Base-by-base conservation (phyloP, 2,888 invertebrate genomes). In the Pegoplata infirma region DNA sequence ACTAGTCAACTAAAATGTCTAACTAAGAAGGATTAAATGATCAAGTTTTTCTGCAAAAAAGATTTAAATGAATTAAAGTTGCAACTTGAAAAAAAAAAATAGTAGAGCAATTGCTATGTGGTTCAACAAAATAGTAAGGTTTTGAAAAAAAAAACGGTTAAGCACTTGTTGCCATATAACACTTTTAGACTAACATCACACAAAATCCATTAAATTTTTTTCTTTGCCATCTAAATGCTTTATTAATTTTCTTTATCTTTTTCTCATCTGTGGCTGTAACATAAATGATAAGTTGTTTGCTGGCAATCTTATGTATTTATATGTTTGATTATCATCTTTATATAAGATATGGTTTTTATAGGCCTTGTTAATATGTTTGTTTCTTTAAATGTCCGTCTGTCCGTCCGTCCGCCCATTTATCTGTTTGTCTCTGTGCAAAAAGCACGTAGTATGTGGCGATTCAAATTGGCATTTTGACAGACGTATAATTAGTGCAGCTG, bases 401-500 rank as follows among this genome's bases (percentile, higher is more conserved):
- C 19, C 59, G 16, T 53, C 14, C 25, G 64, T 44, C 16, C 40
- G 36, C 51, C 49, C 32, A n/a, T n/a, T n/a, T n/a, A n/a, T n/a
- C n/a, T n/a, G n/a, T n/a, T n/a, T n/a, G n/a, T n/a, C n/a, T n/a
- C n/a, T n/a, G n/a, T n/a, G n/a, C n/a, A n/a, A n/a, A n/a, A n/a
- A n/a, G 63, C 47, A 68, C 46, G 68, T 73, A 68, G 53, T 72
- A 74, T 78, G 78, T 68, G 61, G 81, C 81, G 82, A 82, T 82
- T 83, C 81, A 81, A 82, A 82, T 83, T 82, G 83, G 78, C 83
- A 82, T 81, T 82, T 83, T 83, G 83, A 83, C 81, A 83, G 83
- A 82, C 82, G 81, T 82, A 80, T 83, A 82, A 82, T 83, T 82
- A 82, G 82, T 82, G 81, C 82, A 83, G 81, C 81, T 81, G 81